phyloP scores from a whole-genome alignment of 2,797 vertebrate species.

The Botia almorhae region DNA sequence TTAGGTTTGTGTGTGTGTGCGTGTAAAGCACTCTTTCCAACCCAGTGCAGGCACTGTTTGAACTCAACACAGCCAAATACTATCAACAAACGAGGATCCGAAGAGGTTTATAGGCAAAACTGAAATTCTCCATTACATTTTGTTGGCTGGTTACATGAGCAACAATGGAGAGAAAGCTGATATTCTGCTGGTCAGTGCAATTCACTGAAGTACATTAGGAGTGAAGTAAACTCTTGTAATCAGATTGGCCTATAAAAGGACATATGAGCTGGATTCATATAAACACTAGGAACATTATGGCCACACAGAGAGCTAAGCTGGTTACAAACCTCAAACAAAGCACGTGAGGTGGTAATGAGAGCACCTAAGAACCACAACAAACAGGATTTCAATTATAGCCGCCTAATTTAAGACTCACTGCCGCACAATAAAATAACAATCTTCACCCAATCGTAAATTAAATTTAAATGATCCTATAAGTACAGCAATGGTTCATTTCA shows the following conservation, averaged over 20 bases:
- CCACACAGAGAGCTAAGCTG: conserved; percentile 64
- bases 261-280: conserved; percentile 67
- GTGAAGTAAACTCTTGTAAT: conserved; percentile 59
- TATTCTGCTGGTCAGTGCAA: conserved; percentile 61
- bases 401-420: neutral
- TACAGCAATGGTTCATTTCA: neutral
- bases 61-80: conserved; percentile 20
- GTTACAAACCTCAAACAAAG: conserved; percentile 57
- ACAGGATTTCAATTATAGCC: conserved; percentile 6
- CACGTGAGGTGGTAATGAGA: conserved; percentile 44
- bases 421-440: neutral
- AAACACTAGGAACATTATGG: conserved; percentile 70
- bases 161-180: conserved; percentile 50
- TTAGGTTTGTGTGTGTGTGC: neutral
- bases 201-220: conserved; percentile 52
- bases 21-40: neutral
- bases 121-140: conserved; percentile 11
- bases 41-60: conserved; percentile 21
- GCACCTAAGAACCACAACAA: conserved; percentile 32
- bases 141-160: conserved; percentile 10
- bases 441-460: neutral
- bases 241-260: conserved; percentile 73
- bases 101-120: conserved; percentile 20
- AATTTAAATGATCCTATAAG: neutral
- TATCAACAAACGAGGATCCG: conserved; percentile 40